These are phyloP conservation scores for Eledone cirrhosa DNA, from an alignment of 2,888 invertebrate species.

Conservation along the genomic window DNA sequence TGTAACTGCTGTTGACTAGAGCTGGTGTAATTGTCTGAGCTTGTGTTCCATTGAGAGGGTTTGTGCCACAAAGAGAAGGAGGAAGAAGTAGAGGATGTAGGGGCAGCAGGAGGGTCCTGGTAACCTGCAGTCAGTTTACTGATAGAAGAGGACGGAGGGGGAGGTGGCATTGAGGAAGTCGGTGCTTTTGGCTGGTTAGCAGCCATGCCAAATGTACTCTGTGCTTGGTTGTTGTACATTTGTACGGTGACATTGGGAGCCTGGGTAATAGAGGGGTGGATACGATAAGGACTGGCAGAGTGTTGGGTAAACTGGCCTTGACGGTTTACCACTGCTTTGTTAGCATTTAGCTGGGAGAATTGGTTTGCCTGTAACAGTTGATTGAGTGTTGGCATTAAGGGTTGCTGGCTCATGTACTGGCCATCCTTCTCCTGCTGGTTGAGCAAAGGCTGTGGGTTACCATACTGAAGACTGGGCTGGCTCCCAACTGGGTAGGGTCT, in stretches of 20 bases:
- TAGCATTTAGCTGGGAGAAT: not conserved
- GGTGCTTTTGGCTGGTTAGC: not conserved
- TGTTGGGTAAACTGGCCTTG: slow-evolving; percentile 3
- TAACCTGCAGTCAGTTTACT: not conserved
- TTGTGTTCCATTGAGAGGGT: slow-evolving; percentile 22
- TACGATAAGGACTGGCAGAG: not conserved
- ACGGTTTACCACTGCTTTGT: not conserved
- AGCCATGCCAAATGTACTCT: slow-evolving; percentile 12
- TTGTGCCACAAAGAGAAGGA: slow-evolving; percentile 18
- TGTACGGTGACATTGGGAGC: slow-evolving; percentile 19
- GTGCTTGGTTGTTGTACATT: slow-evolving; percentile 14
- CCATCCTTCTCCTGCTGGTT: not conserved
- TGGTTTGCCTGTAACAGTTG: slow-evolving; percentile 6
- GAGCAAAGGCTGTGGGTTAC: not conserved
- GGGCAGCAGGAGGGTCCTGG: not conserved
- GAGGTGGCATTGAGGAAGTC: slow-evolving; percentile 1
- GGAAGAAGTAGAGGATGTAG: not conserved
- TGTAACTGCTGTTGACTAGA: not conserved
- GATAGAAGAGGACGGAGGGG: not conserved
- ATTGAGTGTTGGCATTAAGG: slow-evolving; percentile 10
- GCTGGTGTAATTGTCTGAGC: not conserved
- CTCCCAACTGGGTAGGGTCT: not conserved
- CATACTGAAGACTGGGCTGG: not conserved
- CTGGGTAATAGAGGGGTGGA: not conserved
- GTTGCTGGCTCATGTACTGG: not conserved